Conservation (phyloP, 30 jellyfish, hydroid and myxozoan species). For the Aurelia coerulea region DNA sequence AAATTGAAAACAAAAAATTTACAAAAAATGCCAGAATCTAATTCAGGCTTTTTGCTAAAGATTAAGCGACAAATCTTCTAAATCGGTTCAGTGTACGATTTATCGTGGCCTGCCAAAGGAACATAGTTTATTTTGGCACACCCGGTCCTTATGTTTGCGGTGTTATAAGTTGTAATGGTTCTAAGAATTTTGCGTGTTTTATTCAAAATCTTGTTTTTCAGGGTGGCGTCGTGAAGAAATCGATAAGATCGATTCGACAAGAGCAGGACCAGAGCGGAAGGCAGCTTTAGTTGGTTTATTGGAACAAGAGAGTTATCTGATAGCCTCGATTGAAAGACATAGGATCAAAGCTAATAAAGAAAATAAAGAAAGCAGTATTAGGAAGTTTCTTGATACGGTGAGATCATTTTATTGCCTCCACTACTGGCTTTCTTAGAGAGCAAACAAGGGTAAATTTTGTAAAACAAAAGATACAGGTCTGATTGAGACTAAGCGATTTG, state of each 20-base stretch:
- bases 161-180: no score
- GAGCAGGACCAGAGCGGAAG: constrained; percentile 90
- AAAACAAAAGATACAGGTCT: no score
- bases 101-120: no score
- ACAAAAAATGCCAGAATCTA: no score
- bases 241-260: constrained; percentile 70
- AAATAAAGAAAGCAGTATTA: constrained; percentile 60
- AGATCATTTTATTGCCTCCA: not conserved
- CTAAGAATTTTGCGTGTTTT: no score
- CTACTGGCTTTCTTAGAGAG: not conserved
- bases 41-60: no score
- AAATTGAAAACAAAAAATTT: no score
- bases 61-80: no score
- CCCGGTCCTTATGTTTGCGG: no score
- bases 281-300: constrained; percentile 91
- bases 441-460: not conserved
- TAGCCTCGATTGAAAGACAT: constrained; percentile 89
- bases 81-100: no score
- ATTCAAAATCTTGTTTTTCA: constrained; percentile 9
- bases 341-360: constrained; percentile 82
- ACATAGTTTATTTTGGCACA: no score
- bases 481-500: no score
- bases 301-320: constrained; percentile 93
- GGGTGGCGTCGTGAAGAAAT: constrained; percentile 98
- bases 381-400: constrained; percentile 79